phyloP scores from a whole-genome alignment of 2,113 vertebrate genomes.

The Gymnarchus niloticus region DNA sequence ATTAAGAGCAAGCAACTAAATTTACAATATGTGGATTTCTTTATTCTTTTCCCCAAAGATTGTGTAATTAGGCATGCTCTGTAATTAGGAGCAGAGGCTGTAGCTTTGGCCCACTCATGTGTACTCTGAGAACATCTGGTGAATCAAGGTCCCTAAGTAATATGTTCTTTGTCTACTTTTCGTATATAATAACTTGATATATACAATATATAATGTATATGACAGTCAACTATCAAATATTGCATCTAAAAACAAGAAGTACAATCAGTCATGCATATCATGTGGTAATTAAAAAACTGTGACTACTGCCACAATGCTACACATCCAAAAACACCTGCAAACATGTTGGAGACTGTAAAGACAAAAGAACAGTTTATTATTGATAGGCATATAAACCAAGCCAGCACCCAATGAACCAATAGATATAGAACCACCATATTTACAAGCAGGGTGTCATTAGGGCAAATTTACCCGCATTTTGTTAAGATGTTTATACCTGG shows the following conservation, averaged over 20 bases:
- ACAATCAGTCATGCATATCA: neutral
- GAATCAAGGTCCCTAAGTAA: constrained; percentile 17
- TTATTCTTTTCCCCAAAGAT: constrained; percentile 31
- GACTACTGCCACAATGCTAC: neutral
- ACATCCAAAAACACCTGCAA: neutral
- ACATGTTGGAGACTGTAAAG: too few species aligned
- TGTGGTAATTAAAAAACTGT: neutral
- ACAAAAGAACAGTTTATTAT: neutral
- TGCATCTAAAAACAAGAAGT: neutral
- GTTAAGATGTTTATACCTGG: neutral
- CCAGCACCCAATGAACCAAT: neutral
- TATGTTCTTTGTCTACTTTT: neutral
- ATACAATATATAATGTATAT: neutral
- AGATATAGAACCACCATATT: neutral
- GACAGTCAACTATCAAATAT: neutral
- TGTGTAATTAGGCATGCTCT: constrained; percentile 68
- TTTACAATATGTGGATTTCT: constrained; percentile 47
- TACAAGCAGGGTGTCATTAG: neutral
- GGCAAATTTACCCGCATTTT: neutral
- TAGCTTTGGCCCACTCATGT: constrained; percentile 55
- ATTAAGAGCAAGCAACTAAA: constrained; percentile 57
- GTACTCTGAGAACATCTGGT: constrained; percentile 46
- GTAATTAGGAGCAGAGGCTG: constrained; percentile 66
- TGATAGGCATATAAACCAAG: neutral
- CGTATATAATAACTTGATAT: neutral